Evolutionary conservation across 2,797 vertebrate genomes (phyloP), one percentile per base, ranked within the genome.

Genomic region (Limosa lapponica): DNA sequence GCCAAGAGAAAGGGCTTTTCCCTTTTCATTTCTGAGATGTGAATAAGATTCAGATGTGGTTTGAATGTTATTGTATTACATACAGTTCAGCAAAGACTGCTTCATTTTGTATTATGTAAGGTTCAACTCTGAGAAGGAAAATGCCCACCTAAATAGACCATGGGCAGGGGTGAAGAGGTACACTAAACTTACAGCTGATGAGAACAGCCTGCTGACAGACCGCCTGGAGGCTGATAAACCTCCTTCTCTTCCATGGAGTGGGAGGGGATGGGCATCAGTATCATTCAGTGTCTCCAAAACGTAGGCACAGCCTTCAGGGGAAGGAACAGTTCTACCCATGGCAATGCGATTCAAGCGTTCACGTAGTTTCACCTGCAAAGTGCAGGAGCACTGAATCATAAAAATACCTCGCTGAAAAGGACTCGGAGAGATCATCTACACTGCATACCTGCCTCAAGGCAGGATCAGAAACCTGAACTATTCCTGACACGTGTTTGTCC

Each of bases 31-130:
- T 61, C 87, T 59, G 72, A 79, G 71, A 89, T 73, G 91, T 78
- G 93, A 90, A 66, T 95, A 88, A 91, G 91, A 93, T 86, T 96
- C 87, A 91, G 90, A 92, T 82, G 54, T 69, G 71, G 72, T 96
- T 91, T 87, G 92, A 71, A 75, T 51, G 78, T 30, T 94, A 86
- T 22, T 95, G 74, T 59, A 72, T 65, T 73, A 64, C 16, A 13
- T 27, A 48, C 27, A 87, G 92, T 79, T 88, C 77, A 59, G 69
- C 71, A 61, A 87, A 65, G 95, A 32, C 80, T 27, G 37, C 87
- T 86, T 89, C 82, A 20, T 85, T 94, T 95, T 25, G 61, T 82
- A n/a, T 84, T 87, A 82, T 16, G 82, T 72, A 73, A 80, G 86
- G 88, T 54, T 91, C 64, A 9, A 30, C 87, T 77, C 82, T 7